Conservation (phyloP, 1,140 invertebrate species). For the Meloidogyne floridensis region DNA sequence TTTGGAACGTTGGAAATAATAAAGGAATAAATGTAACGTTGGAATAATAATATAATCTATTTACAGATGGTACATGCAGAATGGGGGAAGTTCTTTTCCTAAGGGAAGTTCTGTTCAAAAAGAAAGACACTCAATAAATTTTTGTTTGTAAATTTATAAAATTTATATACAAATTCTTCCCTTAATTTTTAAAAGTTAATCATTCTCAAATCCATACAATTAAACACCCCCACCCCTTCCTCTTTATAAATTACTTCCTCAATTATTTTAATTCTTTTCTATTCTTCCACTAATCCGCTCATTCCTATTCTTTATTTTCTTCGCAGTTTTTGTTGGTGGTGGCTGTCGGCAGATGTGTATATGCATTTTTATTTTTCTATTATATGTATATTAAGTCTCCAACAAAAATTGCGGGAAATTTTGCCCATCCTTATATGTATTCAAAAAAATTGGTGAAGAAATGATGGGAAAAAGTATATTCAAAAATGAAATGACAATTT, state of each 20-base stretch:
- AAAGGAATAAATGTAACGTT: too few relatives aligned
- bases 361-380: not conserved
- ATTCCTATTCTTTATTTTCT: constrained; percentile 5
- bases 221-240: not conserved
- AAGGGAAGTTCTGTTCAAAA: too few relatives aligned
- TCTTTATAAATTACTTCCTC: not conserved
- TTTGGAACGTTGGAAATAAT: too few relatives aligned
- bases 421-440: not conserved
- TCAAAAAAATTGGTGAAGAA: not conserved
- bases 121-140: too few relatives aligned
- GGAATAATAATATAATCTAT: too few relatives aligned
- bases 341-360: constrained; percentile 30
- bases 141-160: not conserved
- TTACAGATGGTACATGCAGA: too few relatives aligned
- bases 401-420: constrained; percentile 34
- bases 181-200: constrained; percentile 5
- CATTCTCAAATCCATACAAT: not conserved
- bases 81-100: too few relatives aligned
- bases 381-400: not conserved
- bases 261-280: constrained; percentile 7
- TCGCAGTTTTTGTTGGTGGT: not conserved
- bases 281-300: constrained; percentile 24
- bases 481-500: too few relatives aligned
- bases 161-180: not conserved
- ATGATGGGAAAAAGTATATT: too few relatives aligned